Conservation (phyloP, 2,888 invertebrate species). For the Cantharis rufa region DNA sequence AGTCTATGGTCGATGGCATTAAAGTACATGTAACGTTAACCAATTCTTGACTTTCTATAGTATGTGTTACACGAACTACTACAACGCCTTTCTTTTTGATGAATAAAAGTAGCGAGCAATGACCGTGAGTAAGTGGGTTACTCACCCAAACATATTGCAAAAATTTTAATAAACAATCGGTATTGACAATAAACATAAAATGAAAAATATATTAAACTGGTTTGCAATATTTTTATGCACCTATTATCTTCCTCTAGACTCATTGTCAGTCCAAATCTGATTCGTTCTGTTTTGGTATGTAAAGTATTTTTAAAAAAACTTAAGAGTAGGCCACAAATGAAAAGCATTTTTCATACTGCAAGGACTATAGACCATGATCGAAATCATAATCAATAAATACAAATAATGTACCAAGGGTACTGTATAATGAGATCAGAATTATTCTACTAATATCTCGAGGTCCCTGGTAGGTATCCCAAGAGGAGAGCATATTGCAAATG, state of each 20-base stretch:
- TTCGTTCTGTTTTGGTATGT: background rate
- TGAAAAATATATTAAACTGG: background rate
- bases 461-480: background rate
- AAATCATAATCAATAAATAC: background rate
- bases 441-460: background rate
- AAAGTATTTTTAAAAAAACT: background rate
- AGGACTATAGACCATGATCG: background rate
- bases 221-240: background rate
- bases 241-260: background rate
- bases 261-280: background rate
- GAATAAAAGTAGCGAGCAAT: slow-evolving; percentile 39
- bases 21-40: slow-evolving; percentile 31
- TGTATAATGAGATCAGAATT: background rate
- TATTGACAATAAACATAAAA: background rate
- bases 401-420: background rate
- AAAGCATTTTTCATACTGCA: background rate
- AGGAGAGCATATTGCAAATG: background rate
- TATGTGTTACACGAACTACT: slow-evolving; percentile 31
- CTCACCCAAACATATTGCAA: slow-evolving; percentile 34
- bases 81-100: slow-evolving; percentile 38
- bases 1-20: slow-evolving; percentile 14
- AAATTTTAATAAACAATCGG: slow-evolving; percentile 9
- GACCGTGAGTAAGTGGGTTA: slow-evolving; percentile 42
- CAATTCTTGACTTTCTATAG: slow-evolving; percentile 36
- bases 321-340: background rate